Conservation (phyloP, 2,113 vertebrate genomes). For the Oreochromis spilurus region DNA sequence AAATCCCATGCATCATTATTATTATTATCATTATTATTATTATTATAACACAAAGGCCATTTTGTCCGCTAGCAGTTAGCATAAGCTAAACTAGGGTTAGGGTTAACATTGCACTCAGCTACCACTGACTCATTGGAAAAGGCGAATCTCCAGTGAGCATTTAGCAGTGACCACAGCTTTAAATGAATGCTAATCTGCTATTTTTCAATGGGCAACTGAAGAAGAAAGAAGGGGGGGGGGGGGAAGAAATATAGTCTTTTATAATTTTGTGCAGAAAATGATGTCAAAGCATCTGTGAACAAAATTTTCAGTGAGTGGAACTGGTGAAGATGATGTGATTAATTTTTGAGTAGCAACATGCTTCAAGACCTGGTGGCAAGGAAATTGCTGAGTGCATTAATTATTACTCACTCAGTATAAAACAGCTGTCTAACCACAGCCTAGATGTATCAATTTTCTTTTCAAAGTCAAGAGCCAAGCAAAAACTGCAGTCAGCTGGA, state of each 20-base stretch:
- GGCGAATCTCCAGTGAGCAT: background rate
- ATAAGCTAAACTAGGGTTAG: background rate
- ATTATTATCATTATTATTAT: no score
- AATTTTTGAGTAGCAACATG: background rate
- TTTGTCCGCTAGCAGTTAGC: background rate
- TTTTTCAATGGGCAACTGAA: background rate
- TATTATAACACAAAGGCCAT: background rate
- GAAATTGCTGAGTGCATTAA: conserved; percentile 1
- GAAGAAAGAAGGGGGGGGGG: background rate
- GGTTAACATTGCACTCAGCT: background rate
- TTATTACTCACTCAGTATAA: background rate
- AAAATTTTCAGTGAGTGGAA: background rate
- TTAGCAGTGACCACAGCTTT: background rate
- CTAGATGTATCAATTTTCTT: background rate
- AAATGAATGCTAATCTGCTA: background rate
- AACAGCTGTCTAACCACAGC: background rate
- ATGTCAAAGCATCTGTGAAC: background rate
- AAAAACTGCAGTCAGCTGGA: background rate
- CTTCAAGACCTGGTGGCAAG: background rate
- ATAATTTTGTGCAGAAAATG: background rate
- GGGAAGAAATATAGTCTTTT: background rate
- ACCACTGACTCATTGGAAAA: background rate
- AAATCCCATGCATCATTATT: no score
- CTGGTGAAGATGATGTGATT: background rate
- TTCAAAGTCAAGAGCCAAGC: background rate